phyloP scores from a whole-genome alignment of 2,113 vertebrate genomes.

The Merops nubicus region DNA sequence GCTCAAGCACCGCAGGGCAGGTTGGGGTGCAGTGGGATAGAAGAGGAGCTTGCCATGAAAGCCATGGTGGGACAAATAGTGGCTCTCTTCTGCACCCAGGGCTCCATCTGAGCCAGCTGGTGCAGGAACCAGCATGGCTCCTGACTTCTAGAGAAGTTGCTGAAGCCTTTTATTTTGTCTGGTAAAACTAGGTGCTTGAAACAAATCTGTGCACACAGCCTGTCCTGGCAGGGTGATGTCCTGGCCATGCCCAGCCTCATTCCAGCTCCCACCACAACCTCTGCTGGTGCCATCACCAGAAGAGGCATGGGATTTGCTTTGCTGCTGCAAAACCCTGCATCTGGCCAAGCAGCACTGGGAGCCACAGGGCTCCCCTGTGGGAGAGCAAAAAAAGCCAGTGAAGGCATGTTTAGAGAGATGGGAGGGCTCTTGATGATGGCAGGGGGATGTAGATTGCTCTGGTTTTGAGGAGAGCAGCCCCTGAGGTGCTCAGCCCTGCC shows the following conservation, averaged over 20 bases:
- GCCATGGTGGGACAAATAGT: not conserved
- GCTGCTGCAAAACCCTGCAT: not conserved
- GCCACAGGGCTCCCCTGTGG: not conserved
- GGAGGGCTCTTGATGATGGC: not conserved
- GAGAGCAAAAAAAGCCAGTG: not conserved
- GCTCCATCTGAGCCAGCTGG: fast-evolving
- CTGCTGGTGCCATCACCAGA: not conserved
- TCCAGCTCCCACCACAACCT: not conserved
- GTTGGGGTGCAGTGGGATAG: too few species aligned
- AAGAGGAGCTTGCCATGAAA: not conserved
- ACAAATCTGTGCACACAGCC: not conserved
- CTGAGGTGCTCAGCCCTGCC: not conserved
- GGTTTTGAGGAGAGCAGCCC: not conserved
- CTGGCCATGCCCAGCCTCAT: fast-evolving
- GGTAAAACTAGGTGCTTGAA: not conserved
- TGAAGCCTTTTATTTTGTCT: not conserved
- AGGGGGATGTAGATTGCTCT: not conserved
- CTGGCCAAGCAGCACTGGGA: not conserved
- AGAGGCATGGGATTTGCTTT: not conserved
- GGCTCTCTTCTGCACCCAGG: not conserved
- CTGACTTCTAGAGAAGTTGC: not conserved
- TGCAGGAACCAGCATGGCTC: not conserved
- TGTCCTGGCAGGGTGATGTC: not conserved
- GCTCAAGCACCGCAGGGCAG: not conserved
- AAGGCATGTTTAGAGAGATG: not conserved